Evolutionary conservation across 2,113 vertebrate species (phyloP), one percentile per base, ranked within the genome.

Genomic region (Cettia cetti): DNA sequence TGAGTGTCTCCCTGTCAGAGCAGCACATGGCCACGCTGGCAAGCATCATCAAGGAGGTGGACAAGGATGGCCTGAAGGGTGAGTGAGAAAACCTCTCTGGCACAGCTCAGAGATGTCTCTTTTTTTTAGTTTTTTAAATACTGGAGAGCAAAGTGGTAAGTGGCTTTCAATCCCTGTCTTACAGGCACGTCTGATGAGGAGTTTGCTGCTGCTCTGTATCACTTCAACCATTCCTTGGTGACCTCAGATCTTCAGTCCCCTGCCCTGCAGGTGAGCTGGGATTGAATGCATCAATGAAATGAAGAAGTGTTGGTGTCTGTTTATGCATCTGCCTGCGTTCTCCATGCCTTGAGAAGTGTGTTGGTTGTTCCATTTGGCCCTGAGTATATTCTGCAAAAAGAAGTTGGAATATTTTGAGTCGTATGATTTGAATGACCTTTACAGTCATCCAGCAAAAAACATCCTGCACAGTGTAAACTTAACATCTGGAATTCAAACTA

Each of bases 1-100:
- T 99, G 97, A 99, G 99, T 4, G 99, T 99, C 4, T 99, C 99
- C 52, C 98, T 99, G 6, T 99, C 99, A 0, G 99, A 99, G 95
- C 99, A 99, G 89, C 99, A 99, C 97, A 99, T 99, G 99, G 99
- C 99, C 60, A 99, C 99, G 0, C 97, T 99, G 68, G 99, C 99
- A 28, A 98, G 99, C 95, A 99, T 99, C 97, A 99, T 99, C 97
- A 99, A 99, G 90, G 99, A 99, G 33, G 99, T 99, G 92, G 99
- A 99, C 98, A 99, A 99, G 95, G 99, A 99, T 20, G 98, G 98
- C 42, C 98, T 99, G 19, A 99, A 99, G 97, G 99, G 99, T 99
- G 79, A 94, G 96, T 19, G 45, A 47, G 47, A 22, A 37, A 22
- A 10, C 22, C 39, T 44, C 69, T n/a, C 63, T 60, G 65, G 21